Percentiles rank a stretch among this genome's conserved stretches.
phyloP scores from a whole-genome alignment of 23 tunicate genomes.

The Botrylloides violaceus region DNA sequence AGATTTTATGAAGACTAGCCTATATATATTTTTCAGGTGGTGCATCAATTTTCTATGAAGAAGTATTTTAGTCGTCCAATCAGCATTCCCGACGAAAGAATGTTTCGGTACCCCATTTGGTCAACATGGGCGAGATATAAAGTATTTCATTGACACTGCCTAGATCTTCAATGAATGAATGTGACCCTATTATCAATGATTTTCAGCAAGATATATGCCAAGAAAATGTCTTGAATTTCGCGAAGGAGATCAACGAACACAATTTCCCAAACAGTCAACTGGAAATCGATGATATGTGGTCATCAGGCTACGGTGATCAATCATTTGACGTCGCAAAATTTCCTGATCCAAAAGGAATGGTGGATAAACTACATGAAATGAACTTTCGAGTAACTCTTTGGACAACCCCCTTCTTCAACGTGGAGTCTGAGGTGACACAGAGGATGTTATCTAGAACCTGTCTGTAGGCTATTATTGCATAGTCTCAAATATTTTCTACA shows the following conservation, averaged over 20 bases:
- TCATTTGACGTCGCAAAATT: slow-evolving; percentile 70
- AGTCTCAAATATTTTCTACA: neutral
- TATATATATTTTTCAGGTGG: neutral
- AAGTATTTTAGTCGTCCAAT: neutral
- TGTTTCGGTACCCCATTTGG: slow-evolving; percentile 20
- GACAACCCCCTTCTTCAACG: slow-evolving; percentile 89
- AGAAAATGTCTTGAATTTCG: neutral
- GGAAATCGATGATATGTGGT: slow-evolving; percentile 34
- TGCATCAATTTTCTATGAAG: slow-evolving; percentile 1
- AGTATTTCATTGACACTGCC: neutral
- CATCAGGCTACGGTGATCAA: slow-evolving; percentile 45
- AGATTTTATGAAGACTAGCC: too few species aligned
- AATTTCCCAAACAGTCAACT: slow-evolving; percentile 14
- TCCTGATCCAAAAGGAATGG: slow-evolving; percentile 52
- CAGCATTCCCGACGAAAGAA: slow-evolving; percentile 13
- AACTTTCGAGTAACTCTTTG: slow-evolving; percentile 78
- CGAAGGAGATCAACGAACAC: neutral
- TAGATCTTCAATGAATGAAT: neutral
- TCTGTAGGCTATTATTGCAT: neutral
- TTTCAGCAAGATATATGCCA: neutral
- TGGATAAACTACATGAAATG: slow-evolving; percentile 38
- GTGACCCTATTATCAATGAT: neutral
- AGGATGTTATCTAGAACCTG: too few species aligned
- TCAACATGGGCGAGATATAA: slow-evolving; percentile 26
- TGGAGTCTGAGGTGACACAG: neutral